Evolutionary conservation across 2,888 invertebrate species (phyloP), one percentile per base, ranked within the genome.

Genomic region (Criorhina ranunculi): DNA sequence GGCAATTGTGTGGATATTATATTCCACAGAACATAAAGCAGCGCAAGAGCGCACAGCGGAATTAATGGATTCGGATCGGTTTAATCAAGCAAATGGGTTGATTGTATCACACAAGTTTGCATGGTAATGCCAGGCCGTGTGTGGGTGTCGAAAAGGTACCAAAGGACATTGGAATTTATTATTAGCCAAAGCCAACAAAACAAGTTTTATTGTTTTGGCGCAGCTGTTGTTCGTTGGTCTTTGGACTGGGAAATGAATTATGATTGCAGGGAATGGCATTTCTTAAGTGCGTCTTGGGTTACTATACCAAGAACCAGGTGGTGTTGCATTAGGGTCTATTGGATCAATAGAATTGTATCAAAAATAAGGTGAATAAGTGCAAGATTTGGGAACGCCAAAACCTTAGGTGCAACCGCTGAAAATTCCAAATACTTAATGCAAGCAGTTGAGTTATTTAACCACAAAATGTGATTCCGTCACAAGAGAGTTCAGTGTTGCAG

Each of bases 61-160:
- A 69, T 73, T 83, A 79, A 83, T 83, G 73, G 79, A 79, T 79
- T 79, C 49, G 35, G 69, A 78, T 69, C 67, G 64, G 69, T 75
- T 79, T 53, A 79, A 79, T 83, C 73, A 83, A 69, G 66, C 57
- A 79, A 75, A 83, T 79, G 59, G 73, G 40, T 29, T 73, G 42
- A 72, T 72, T 46, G 44, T 57, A 64, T 62, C 60, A 31, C 17
- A 60, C 44, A 7, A n/a, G 19, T 49, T 44, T 17, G 24, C 19
- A 37, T 53, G 53, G n/a, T 17, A 33, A 37, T 53, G 53, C n/a
- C 46, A 29, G 66, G 7, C 24, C 4, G 19, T 12, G 62, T 49
- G 83, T 79, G 78, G 73, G 79, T 49, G 46, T 35, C 33, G 44
- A 42, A 57, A 66, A 51, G 53, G 70, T 70, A 51, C 37, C 40